phyloP scores from a whole-genome alignment of 2,888 invertebrate genomes.

The Thalpophila matura region DNA sequence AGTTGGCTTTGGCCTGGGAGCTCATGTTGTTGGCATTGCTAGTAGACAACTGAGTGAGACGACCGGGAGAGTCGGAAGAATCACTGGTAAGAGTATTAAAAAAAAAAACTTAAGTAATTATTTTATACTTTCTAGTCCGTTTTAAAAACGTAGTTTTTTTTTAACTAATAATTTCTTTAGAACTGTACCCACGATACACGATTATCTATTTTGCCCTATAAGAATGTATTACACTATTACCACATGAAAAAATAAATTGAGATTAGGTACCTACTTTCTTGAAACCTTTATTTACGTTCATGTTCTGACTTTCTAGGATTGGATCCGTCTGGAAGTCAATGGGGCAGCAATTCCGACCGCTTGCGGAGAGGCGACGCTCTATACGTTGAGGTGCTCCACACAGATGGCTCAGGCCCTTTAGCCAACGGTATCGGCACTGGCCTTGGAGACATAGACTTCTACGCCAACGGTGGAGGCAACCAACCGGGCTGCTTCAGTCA shows the following conservation, averaged over 20 bases:
- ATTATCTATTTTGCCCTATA: too few species aligned
- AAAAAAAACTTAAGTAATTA: too few species aligned
- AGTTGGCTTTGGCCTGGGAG: constrained; percentile 79
- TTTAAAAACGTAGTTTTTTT: too few species aligned
- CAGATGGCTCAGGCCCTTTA: constrained; percentile 70
- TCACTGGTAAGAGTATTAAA: constrained; percentile 79
- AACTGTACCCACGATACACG: too few species aligned
- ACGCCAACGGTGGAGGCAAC: constrained; percentile 95
- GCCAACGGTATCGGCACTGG: constrained; percentile 92
- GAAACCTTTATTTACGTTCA: background rate
- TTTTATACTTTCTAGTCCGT: too few species aligned
- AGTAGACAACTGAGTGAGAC: constrained; percentile 63
- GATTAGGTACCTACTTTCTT: too few species aligned
- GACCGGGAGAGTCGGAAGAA: constrained; percentile 74
- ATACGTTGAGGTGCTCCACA: constrained; percentile 81
- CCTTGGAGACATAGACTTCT: constrained; percentile 96
- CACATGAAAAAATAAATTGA: too few species aligned
- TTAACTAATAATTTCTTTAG: too few species aligned
- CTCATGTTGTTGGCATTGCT: constrained; percentile 75
- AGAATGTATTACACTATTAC: too few species aligned
- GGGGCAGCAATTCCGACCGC: constrained; percentile 67
- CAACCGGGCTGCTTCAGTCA: constrained; percentile 85
- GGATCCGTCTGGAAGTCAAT: constrained; percentile 72
- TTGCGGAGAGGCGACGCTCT: constrained; percentile 69
- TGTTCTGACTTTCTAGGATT: constrained; percentile 65